These are phyloP conservation scores for Gadus chalcogrammus DNA, from an alignment of 2,113 vertebrate genomes.

Conservation along the genomic window DNA sequence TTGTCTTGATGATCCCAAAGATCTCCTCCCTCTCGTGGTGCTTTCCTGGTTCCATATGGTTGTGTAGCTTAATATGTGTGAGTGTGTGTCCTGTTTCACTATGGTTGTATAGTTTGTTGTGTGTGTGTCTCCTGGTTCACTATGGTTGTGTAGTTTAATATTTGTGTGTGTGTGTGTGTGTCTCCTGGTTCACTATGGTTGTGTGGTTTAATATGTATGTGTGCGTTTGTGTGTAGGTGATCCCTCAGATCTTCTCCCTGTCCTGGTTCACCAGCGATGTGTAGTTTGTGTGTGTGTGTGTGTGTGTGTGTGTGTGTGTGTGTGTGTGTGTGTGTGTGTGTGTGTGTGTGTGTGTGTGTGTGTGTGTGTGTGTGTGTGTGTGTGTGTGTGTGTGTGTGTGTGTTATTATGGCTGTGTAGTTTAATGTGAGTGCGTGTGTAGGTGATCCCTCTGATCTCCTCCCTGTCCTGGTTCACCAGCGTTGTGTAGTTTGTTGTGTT, in stretches of 20 bases:
- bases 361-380: background rate
- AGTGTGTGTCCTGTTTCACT: no score
- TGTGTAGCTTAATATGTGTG: background rate
- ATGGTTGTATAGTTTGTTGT: no score
- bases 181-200: background rate
- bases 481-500: background rate
- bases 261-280: constrained; percentile 91
- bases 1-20: background rate
- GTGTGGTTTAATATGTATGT: background rate
- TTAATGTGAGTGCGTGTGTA: background rate
- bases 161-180: background rate
- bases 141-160: background rate
- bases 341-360: background rate
- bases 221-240: constrained; percentile 72
- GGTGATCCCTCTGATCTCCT: background rate
- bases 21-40: background rate
- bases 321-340: background rate
- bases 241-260: constrained; percentile 88
- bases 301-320: background rate
- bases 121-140: no score
- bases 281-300: background rate
- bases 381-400: background rate
- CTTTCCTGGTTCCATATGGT: background rate
- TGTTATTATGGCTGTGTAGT: background rate
- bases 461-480: background rate